Evolutionary conservation across 1,140 invertebrate genomes (phyloP), one percentile per base, ranked within the genome.

Genomic region (Drosophila simulans): DNA sequence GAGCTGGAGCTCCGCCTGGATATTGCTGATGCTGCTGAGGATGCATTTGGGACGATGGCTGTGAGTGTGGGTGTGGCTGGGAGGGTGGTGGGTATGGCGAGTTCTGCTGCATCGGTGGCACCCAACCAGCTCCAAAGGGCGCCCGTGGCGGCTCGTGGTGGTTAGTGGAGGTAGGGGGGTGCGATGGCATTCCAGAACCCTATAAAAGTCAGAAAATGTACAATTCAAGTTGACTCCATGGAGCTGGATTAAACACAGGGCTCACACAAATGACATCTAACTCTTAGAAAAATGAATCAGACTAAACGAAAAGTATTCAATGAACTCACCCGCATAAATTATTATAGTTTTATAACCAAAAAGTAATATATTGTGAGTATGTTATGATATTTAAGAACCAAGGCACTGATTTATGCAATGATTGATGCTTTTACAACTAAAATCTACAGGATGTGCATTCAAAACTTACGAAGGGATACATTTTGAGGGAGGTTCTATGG

Each of bases 51-150:
- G 46, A n/a, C 46, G 46, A 15, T 49, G 58, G 27, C 11, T 59
- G 52, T 20, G 35, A 8, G 39, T 70, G 55, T 40, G 34, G 52
- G 17, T 55, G 65, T 34, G 56, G 35, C 60, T 72, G 39, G 53
- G 65, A 17, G 72, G 58, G 42, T 13, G 75, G 42, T 54, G 77
- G 75, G 60, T 77, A 85, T 74, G 68, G 68, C 11, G 68, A 48
- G 65, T 49, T 76, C 40, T 91, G 86, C 58, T 79, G 85, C 68
- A 89, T 66, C 57, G 91, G 82, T 54, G 83, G 62, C 60, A 71
- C 57, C 88, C 88, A 92, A 77, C 91, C 91, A 78, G 91, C 89
- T 66, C 91, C 91, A 72, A 92, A 92, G 60, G 88, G 84, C 49
- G 80, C 73, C 39, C 65, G 77, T 45, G 71, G 63, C 63, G 74